Evolutionary conservation across 2,888 invertebrate species (phyloP).

Genomic region (Pandemis heparana): DNA sequence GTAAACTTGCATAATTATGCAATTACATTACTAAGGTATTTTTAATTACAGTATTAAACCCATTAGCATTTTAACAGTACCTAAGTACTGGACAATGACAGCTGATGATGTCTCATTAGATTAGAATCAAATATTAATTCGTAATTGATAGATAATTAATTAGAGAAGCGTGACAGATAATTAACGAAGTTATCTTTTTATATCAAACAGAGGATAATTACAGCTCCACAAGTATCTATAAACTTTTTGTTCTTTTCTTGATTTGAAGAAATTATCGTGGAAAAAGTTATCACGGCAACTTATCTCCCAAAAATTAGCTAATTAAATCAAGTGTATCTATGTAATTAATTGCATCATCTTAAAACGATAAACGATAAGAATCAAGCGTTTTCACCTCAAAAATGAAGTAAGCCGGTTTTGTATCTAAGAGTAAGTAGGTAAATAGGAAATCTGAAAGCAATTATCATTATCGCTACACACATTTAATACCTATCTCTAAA

Average conservation of each 20-base stretch:
- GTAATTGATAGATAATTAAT: neutral
- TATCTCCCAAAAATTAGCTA: neutral
- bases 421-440: neutral
- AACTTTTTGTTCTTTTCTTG: neutral
- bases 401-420: neutral
- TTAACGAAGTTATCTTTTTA: neutral
- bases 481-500: neutral
- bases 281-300: neutral
- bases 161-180: neutral
- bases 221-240: neutral
- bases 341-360: neutral
- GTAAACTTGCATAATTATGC: no score
- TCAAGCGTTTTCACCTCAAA: neutral
- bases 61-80: neutral
- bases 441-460: neutral
- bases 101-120: neutral
- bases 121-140: neutral
- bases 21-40: no score
- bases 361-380: neutral
- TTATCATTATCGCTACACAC: neutral
- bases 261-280: neutral
- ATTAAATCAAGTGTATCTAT: neutral
- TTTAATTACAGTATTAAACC: no score
- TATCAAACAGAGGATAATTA: neutral
- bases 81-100: neutral